A percentile compares a stretch with the other conserved stretches of the same genome.
Evolutionary conservation across 2,113 vertebrate species (phyloP).

Genomic region (Murina feae): DNA sequence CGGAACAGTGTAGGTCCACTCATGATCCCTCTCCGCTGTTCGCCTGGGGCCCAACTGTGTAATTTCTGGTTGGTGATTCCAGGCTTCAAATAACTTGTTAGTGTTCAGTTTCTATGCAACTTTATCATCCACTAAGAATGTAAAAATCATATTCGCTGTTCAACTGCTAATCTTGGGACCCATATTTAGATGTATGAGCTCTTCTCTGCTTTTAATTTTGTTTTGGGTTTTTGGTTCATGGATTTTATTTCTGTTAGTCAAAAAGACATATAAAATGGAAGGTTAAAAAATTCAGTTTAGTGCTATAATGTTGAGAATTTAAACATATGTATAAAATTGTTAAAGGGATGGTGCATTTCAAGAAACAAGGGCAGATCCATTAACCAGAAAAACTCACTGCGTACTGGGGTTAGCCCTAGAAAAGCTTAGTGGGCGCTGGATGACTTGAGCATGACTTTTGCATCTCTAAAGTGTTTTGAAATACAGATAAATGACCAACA

Average conservation of each 20-base stretch:
- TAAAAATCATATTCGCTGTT: neutral
- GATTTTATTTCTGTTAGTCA: neutral
- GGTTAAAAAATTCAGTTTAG: neutral
- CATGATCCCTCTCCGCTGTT: neutral
- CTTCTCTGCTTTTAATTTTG: neutral
- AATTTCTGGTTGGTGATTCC: neutral
- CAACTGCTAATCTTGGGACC: neutral
- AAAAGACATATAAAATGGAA: neutral
- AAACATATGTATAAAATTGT: neutral
- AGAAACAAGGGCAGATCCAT: neutral
- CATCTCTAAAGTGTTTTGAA: neutral
- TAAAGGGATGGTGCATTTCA: neutral
- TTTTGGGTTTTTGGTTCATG: neutral
- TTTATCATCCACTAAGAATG: neutral
- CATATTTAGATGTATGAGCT: neutral
- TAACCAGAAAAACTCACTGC: neutral
- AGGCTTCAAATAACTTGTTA: neutral
- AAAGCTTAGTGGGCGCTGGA: neutral
- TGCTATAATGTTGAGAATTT: neutral
- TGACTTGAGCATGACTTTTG: neutral
- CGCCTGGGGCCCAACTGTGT: neutral
- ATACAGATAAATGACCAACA: neutral
- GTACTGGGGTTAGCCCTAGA: neutral
- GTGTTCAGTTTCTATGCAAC: neutral
- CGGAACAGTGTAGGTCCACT: neutral